phyloP scores from a whole-genome alignment of 2,113 vertebrate species.

The Bujurquina vittata region DNA sequence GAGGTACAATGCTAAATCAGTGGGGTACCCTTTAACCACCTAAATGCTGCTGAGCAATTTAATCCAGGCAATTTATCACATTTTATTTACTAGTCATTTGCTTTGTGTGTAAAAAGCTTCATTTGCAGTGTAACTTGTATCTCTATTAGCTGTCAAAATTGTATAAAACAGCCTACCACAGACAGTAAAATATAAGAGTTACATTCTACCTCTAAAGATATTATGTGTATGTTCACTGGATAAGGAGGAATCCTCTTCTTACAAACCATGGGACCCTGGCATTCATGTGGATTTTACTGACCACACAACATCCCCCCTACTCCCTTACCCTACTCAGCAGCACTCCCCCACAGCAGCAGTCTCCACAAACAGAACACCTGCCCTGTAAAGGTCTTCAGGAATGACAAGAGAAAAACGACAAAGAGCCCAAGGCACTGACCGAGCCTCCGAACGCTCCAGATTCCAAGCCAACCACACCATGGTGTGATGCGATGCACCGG shows the following conservation, averaged over 20 bases:
- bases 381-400: background rate
- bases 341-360: background rate
- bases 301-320: background rate
- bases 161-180: background rate
- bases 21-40: background rate
- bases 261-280: background rate
- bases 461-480: background rate
- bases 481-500: accelerated
- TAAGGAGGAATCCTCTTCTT: background rate
- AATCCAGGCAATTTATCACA: background rate
- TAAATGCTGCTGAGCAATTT: constrained; percentile 3
- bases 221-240: background rate
- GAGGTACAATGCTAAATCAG: background rate
- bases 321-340: background rate
- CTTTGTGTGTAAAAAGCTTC: background rate
- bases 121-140: accelerated
- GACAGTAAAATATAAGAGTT: background rate
- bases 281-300: background rate
- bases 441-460: background rate
- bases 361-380: background rate
- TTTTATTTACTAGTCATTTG: background rate
- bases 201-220: background rate
- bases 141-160: background rate
- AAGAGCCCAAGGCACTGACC: background rate
- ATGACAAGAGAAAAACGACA: background rate